Evolutionary conservation across 53 echinoderm and acorn worm genomes (phyloP), one percentile per base, ranked within the genome.

Genomic region (Mesocentrotus franciscanus): DNA sequence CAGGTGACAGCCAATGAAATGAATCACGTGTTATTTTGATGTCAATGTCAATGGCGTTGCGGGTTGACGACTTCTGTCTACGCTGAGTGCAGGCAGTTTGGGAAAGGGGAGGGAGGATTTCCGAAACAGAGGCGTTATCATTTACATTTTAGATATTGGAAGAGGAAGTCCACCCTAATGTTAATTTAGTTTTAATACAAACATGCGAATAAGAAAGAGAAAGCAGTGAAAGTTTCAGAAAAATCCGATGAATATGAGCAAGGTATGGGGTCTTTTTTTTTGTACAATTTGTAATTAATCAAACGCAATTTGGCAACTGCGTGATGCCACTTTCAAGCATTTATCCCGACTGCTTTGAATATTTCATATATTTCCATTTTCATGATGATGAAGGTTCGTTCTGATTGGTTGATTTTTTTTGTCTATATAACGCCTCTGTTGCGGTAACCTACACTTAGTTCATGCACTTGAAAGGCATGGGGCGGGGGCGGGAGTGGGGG

Each of bases 1-100:
- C 58, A 87, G 87, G 87, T 58, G 87, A 87, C 87, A 13, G 58
- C 87, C 87, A 87, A 58, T 58, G 76, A 39, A 79, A 83, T 4
- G 26, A n/a, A 12, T 56, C 87, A 85, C 87, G 57, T 85, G 87
- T 85, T 85, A 58, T 58, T 56, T 39, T 18, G 11, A 42, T 22
- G 87, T 11, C 87, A 57, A 59, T 26, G 56, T 15, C 27, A 58
- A 57, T 58, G 56, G 58, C 87, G 42, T 64, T 14, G 75, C 27
- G 58, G 87, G 87, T 58, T 59, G 56, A 58, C 15, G 14, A 56
- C 85, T 35, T 87, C 87, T 87, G 11, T 26, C 87, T 87, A 87
- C 34, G 87, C 87, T 56, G 87, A 58, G 10, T 57, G 56, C 87
- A 87, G 87, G 87, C 87, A 57, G 58, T n/a, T 26, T 56, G 10